phyloP scores from a whole-genome alignment of 2,797 vertebrate species.

The Passerculus sandwichensis region DNA sequence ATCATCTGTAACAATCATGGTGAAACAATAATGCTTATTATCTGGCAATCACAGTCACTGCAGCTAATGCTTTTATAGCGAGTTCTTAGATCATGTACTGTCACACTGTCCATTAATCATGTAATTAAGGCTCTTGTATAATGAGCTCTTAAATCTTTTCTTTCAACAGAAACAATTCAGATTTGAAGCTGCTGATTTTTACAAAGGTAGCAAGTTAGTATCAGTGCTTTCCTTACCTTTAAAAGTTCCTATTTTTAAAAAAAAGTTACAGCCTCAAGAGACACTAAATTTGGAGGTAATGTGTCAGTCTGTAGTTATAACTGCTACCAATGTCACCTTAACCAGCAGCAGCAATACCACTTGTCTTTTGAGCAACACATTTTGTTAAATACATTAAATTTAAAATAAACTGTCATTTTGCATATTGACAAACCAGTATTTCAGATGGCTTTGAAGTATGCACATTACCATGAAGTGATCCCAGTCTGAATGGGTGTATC shows the following conservation, averaged over 20 bases:
- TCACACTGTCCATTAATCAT: slow-evolving; percentile 58
- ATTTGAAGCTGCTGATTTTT: slow-evolving; percentile 16
- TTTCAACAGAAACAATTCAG: slow-evolving; percentile 17
- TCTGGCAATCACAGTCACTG: neutral
- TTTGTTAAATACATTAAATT: neutral
- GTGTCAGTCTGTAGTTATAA: neutral
- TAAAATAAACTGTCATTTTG: neutral
- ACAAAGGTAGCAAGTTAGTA: neutral
- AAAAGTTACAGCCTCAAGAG: neutral
- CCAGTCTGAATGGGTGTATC: neutral
- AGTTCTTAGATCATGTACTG: neutral
- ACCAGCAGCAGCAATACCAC: neutral
- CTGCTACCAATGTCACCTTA: neutral
- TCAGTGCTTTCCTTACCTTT: neutral
- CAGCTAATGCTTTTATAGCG: slow-evolving; percentile 12
- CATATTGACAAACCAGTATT: neutral
- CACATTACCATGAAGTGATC: neutral
- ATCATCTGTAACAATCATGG: neutral
- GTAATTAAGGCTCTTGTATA: slow-evolving; percentile 21
- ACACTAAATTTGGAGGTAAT: neutral
- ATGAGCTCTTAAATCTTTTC: slow-evolving; percentile 12
- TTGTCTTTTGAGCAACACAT: neutral
- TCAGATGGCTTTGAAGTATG: neutral
- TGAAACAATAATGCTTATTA: slow-evolving; percentile 17
- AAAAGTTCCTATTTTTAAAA: neutral